Base-by-base conservation (phyloP, 2,888 invertebrate genomes). In the Cecidostiba fungosa region DNA sequence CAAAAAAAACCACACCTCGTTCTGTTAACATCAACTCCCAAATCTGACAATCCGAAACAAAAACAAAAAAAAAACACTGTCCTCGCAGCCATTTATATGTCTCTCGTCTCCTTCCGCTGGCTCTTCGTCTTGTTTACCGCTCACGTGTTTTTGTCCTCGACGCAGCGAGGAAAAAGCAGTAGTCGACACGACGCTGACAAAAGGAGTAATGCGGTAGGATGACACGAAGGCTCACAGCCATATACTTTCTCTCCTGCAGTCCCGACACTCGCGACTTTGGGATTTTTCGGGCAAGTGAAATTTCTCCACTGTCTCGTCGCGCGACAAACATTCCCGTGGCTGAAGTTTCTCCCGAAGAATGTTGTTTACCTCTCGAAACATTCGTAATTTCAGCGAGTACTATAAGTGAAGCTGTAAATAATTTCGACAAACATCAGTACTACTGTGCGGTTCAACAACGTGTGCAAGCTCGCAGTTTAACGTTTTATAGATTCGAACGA, bases 151-250 rank as follows among this genome's bases (percentile, higher is more conserved):
- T 81, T 81, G 3, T 26, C 6, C 59, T 4, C 6, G 43, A 3
- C 14, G 14, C 79, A 59, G 29, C 43, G 59, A 59, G 23, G 26
- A 83, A 72, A 54, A 83, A 39, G 62, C 26, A 73, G 73, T 14
- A 54, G 84, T 26, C 54, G 47, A 43, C 66, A 5, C 66, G n/a
- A 12, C 73, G 78, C 69, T 78, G 84, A 85, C 85, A 85, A 80
- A 74, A 70, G 80, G 70, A 85, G 85, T 77, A 85, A 80, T 85
- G 29, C 4, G 80, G 80, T 10, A 54, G 85, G 84, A 84, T 78
- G 84, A 78, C 77, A 59, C 23, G 84, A 1, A 19, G 77, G 26
- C 47, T 39, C 72, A 36, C 54, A 73, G n/a, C 72, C 73, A 81
- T 81, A 81, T 81, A 81, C 59, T 72, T 81, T 39, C 59, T 73